phyloP scores from a whole-genome alignment of 1,140 invertebrate species.

The Carcinoscorpius rotundicauda region DNA sequence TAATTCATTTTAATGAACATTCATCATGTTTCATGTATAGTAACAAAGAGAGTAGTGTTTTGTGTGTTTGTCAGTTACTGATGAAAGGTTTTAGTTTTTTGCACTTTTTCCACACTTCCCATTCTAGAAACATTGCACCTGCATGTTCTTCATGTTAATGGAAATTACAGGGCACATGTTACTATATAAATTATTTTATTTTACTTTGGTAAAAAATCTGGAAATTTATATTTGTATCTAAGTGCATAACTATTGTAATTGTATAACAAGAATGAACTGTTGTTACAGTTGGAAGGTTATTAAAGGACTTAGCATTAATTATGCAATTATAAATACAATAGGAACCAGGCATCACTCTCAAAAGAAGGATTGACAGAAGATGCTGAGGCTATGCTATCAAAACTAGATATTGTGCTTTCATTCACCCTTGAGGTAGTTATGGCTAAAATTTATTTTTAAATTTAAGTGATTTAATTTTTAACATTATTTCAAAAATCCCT shows the following conservation, averaged over 20 bases:
- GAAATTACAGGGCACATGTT: too few relatives aligned
- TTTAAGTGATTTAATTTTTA: not conserved
- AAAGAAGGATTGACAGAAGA: slow-evolving; percentile 87
- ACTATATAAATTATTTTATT: too few relatives aligned
- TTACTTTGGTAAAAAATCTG: too few relatives aligned
- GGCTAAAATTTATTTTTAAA: not conserved
- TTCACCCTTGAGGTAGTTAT: slow-evolving; percentile 83
- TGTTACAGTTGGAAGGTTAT: not conserved
- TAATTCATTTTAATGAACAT: too few relatives aligned
- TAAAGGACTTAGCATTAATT: not conserved
- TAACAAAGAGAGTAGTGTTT: too few relatives aligned
- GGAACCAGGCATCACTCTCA: slow-evolving; percentile 80
- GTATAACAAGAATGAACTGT: not conserved
- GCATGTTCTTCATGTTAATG: too few relatives aligned
- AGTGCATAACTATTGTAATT: not conserved
- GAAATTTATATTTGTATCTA: not conserved
- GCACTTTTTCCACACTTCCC: too few relatives aligned
- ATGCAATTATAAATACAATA: slow-evolving; percentile 18
- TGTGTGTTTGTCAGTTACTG: too few relatives aligned
- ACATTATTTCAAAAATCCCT: too few relatives aligned
- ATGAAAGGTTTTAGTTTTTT: too few relatives aligned
- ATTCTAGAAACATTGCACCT: too few relatives aligned
- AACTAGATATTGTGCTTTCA: slow-evolving; percentile 91
- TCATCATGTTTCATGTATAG: too few relatives aligned
- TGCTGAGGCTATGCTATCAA: slow-evolving; percentile 77